Base-by-base conservation (phyloP, 2,113 vertebrate species). In the Sphaerodactylus townsendi region DNA sequence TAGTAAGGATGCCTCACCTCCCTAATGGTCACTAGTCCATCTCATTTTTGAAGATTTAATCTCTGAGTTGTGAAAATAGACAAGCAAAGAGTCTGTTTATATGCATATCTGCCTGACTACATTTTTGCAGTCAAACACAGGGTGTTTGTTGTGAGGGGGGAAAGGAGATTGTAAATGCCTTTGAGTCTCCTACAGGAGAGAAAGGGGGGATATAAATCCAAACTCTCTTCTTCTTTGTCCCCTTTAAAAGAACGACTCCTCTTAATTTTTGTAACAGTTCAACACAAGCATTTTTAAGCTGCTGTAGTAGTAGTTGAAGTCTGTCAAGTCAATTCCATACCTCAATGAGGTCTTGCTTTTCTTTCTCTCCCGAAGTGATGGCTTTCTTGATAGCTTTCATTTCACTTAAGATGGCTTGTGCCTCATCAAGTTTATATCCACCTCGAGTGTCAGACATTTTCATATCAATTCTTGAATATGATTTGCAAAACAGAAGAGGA, bases 301-400 rank as follows among this genome's bases (percentile, higher is more conserved):
- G 7, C 44, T 66, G 17, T 30, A n/a, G 41, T 71, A 25, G 19
- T 71, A 28, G 50, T 46, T 71, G 5, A 69, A 59, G 23, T 6
- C 23, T 21, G 53, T 11, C 68, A 15, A 39, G 35, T 21, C 68
- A 21, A 41, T 85, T 75, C 39, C 73, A 15, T 95, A 99, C 99
- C 98, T 98, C 98, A 93, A 99, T 98, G 79, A 99, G 98, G 62
- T 98, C 98, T 93, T 97, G 97, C 78, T 99, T 99, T 92, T 99
- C 99, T 94, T 97, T 98, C 92, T 99, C 99, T 62, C 99, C 98
- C 2, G 97, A 97, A 78, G 96, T 97, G 95, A 99, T 99, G 92
- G 98, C 98, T 85, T 98, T 98, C 90, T 98, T 97, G 93, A 99
- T 98, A 90, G 97, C 96, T 94, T 97, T 98, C 73, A 99, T 98